Base-by-base conservation (phyloP, 2,888 invertebrate genomes). In the Elaeidobius kamerunicus region DNA sequence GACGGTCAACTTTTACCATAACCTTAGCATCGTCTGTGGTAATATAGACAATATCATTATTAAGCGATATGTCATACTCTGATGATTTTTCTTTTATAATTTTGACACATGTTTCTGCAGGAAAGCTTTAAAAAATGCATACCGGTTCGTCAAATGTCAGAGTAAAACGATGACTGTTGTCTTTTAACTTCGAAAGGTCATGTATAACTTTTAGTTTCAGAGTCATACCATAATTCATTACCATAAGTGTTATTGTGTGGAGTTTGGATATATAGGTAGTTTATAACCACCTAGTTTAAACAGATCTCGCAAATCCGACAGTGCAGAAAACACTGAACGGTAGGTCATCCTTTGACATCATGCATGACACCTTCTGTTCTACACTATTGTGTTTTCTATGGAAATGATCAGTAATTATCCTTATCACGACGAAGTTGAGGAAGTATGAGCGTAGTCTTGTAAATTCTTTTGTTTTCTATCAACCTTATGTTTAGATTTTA, bases 11-110 rank as follows among this genome's bases (percentile, higher is more conserved):
- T 41, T 67, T 67, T n/a, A 41, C 49, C 64, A 65, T 66, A 3
- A 65, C 63, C 47, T 48, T 57, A 15, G 65, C 62, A 14, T 61
- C 65, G 61, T 65, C 65, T 43, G 63, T 65, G 4, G 61, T 64
- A 43, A 64, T 61, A 46, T 45, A 45, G 38, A 66, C 54, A 27
- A 65, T 59, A 60, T 64, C 62, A 30, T 62, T 40, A 6, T 67
- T 63, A 7, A 65, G 56, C 52, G 32, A 36, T 30, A 64, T 38
- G 32, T 46, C 55, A 61, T 56, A 63, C 58, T 61, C 54, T 23
- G 36, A 35, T 15, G 57, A 35, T 50, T 45, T 55, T 39, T 39
- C 48, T 41, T 61, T 57, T 39, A 65, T 45, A 55, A 62, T 30
- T 12, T 30, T 35, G 23, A 62, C 54, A 41, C 58, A 52, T 61